A percentile compares a stretch with the other conserved stretches of the same genome.
Evolutionary conservation across 2,888 invertebrate genomes (phyloP).

Genomic region (Calliopum simillimum): DNA sequence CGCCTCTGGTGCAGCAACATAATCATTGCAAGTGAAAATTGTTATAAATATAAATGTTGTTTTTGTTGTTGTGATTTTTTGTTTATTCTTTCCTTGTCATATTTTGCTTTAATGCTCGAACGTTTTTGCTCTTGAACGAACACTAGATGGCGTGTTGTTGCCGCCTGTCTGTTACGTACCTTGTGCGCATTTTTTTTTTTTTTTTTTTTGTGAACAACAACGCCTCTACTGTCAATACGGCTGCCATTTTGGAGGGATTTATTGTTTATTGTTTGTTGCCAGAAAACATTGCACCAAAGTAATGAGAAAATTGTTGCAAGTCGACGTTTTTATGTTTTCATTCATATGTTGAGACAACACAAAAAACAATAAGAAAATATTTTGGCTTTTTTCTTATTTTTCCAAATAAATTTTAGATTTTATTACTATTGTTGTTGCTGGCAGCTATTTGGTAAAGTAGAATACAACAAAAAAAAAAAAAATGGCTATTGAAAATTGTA

Average conservation of each 20-base stretch:
- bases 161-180: constrained; percentile 10
- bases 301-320: constrained; percentile 58
- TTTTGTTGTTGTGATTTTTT: neutral
- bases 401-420: constrained; percentile 23
- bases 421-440: constrained; percentile 13
- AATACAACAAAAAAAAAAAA: neutral
- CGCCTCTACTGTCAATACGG: constrained; percentile 34
- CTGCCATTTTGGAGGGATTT: constrained; percentile 56
- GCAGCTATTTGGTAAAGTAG: neutral
- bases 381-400: constrained; percentile 7
- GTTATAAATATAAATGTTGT: constrained; percentile 54
- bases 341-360: constrained; percentile 46
- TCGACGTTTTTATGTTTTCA: constrained; percentile 63
- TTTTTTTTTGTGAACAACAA: neutral
- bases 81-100: neutral
- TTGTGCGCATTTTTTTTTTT: no score
- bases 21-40: constrained; percentile 60
- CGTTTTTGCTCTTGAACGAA: constrained; percentile 30
- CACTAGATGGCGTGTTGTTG: constrained; percentile 40
- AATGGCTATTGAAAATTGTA: neutral
- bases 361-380: neutral
- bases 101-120: constrained; percentile 7
- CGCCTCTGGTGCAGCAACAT: constrained; percentile 40
- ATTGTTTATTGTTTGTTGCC: constrained; percentile 65
- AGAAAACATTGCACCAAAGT: constrained; percentile 60